phyloP scores from a whole-genome alignment of 2,797 vertebrate genomes.

The Mastacembelus armatus region DNA sequence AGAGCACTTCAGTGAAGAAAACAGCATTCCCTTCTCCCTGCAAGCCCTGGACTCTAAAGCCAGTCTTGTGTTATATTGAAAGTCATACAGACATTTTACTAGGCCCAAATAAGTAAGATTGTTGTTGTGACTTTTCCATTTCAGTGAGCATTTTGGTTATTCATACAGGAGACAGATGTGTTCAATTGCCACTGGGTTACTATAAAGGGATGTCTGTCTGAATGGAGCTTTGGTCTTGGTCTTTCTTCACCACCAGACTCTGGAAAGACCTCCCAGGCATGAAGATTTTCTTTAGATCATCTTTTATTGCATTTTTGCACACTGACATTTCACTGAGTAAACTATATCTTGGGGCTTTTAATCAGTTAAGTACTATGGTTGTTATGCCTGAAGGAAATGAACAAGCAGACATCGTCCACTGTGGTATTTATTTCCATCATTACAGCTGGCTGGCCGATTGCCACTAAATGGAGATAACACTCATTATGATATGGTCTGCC shows the following conservation, averaged over 20 bases:
- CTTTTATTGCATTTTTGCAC: not conserved
- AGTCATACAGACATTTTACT: no score
- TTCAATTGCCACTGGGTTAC: no score
- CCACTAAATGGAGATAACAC: not conserved
- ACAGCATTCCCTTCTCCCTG: no score
- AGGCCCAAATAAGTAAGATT: no score
- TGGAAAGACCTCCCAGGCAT: not conserved
- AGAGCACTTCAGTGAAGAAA: no score
- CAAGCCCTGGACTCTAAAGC: no score
- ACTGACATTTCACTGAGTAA: not conserved
- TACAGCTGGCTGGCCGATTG: slow-evolving; percentile 11
- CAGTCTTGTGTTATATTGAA: no score
- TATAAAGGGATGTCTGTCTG: no score
- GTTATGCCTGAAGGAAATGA: not conserved
- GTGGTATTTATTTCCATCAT: slow-evolving; percentile 20
- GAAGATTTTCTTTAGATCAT: not conserved
- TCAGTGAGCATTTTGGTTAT: no score
- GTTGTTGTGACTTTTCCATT: no score
- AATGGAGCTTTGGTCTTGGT: not conserved
- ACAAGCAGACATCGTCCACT: no score
- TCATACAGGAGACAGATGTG: no score
- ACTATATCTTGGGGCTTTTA: not conserved
- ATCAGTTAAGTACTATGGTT: not conserved
- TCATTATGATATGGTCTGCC: slow-evolving; percentile 6
- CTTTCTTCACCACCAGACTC: not conserved